Base-by-base conservation (phyloP, 2,113 vertebrate genomes). In the Recurvirostra avosetta region DNA sequence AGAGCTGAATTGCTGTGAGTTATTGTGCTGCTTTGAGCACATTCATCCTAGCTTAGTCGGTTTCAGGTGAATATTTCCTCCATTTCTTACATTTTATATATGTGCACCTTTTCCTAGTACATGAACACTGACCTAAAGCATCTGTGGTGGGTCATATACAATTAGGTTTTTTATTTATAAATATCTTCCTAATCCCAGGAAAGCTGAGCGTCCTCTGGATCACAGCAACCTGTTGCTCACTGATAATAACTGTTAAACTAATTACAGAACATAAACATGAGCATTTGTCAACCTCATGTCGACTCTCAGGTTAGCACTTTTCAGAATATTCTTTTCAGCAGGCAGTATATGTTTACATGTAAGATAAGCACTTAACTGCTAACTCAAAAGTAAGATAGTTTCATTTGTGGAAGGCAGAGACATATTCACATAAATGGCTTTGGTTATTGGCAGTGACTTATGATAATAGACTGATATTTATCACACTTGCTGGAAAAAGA, bases 391-490 rank as follows among this genome's bases (percentile, higher is more conserved):
- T 12, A 20, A 67, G 61, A 11, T 2, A 7, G 62, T 25, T 49
- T 30, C 30, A 3, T 30, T 29, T 88, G 50, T 93, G 45, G n/a
- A 80, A 86, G 41, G 29, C 83, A 81, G 71, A 68, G 59, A 21
- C 23, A 56, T 7, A 0, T 12, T 49, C 75, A 89, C 76, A 96
- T 30, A 84, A 88, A 84, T 65, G 65, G 55, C 32, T 88, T 88
- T 83, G 67, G 50, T 71, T 77, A 63, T 63, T 80, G 88, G 63
- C 32, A 93, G 78, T 77, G 96, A 76, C 38, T 90, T 90, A 22
- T 22, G 71, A 27, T 36, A 77, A 73, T 4, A 53, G 43, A 56
- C 27, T 34, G 45, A 20, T 67, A 32, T 10, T 91, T 82, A 87
- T 92, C 79, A 66, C 49, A 13, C 38, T 67, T 67, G 67, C 59